Evolutionary conservation across 2,888 invertebrate genomes (phyloP).

Genomic region (Megamerina dolium): DNA sequence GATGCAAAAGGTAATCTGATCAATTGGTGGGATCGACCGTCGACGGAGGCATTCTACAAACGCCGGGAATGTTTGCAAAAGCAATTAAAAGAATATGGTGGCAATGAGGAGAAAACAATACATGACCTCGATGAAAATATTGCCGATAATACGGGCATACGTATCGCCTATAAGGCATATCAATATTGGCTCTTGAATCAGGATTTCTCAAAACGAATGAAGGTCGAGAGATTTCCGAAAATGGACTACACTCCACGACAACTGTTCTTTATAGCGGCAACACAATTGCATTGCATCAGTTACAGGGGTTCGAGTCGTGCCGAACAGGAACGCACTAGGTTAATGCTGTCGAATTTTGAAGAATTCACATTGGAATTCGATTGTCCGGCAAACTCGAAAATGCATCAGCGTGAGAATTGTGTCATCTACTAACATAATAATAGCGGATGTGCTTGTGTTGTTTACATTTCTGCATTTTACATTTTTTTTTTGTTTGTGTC

Average conservation of each 20-base stretch:
- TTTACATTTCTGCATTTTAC: too few species aligned
- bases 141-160: constrained; percentile 43
- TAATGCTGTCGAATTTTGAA: constrained; percentile 34
- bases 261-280: constrained; percentile 39
- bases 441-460: neutral
- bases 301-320: constrained; percentile 27
- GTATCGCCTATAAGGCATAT: constrained; percentile 38
- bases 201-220: constrained; percentile 7
- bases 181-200: constrained; percentile 29
- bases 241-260: constrained; percentile 32
- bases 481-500: too few species aligned
- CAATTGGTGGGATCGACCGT: constrained; percentile 36
- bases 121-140: constrained; percentile 36
- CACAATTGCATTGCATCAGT: constrained; percentile 25
- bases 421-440: constrained; percentile 28
- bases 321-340: constrained; percentile 32
- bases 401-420: constrained; percentile 40
- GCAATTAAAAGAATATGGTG: constrained; percentile 31
- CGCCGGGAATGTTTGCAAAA: constrained; percentile 34
- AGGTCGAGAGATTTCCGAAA: constrained; percentile 29
- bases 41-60: constrained; percentile 28
- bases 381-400: constrained; percentile 28
- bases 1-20: constrained; percentile 34
- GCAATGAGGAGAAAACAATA: constrained; percentile 20
- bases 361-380: constrained; percentile 33